A percentile compares a stretch with the other conserved stretches of the same genome.
phyloP scores from a whole-genome alignment of 2,888 invertebrate genomes.

The Eremobia ochroleuca region DNA sequence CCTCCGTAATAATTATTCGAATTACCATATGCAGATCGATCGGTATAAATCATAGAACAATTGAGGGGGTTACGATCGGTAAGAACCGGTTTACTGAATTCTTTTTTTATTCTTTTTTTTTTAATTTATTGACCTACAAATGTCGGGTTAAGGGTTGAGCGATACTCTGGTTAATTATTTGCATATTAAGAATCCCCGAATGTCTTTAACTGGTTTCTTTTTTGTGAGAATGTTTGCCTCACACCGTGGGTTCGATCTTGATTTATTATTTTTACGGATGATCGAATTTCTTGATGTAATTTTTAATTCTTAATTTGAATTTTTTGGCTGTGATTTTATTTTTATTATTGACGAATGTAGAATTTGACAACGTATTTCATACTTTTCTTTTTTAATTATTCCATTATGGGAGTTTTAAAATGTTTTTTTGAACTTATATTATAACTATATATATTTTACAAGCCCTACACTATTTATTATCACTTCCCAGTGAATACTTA shows the following conservation, averaged over 20 bases:
- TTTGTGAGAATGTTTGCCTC: constrained; percentile 81
- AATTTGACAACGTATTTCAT: neutral
- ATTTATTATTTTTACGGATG: constrained; percentile 81
- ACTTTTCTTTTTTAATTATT: neutral
- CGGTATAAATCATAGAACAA: constrained; percentile 90
- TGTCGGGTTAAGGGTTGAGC: constrained; percentile 75
- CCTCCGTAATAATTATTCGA: constrained; percentile 82
- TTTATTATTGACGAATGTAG: constrained; percentile 29
- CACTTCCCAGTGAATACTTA: neutral
- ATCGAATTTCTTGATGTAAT: constrained; percentile 71
- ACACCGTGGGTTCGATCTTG: constrained; percentile 71
- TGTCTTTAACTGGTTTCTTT: constrained; percentile 75
- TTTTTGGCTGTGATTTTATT: constrained; percentile 41
- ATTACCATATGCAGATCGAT: constrained; percentile 88
- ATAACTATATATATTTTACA: neutral
- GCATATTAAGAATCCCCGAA: constrained; percentile 81
- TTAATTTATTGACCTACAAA: constrained; percentile 88
- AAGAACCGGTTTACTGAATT: constrained; percentile 80
- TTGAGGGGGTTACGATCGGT: constrained; percentile 77
- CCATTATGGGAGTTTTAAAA: neutral
- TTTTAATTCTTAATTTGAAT: constrained; percentile 65
- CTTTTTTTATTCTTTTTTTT: constrained; percentile 78
- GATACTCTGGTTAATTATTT: constrained; percentile 84
- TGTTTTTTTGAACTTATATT: neutral
- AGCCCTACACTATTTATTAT: neutral